Evolutionary conservation across 2,113 vertebrate species (phyloP).

Genomic region (Gavialis gangeticus): DNA sequence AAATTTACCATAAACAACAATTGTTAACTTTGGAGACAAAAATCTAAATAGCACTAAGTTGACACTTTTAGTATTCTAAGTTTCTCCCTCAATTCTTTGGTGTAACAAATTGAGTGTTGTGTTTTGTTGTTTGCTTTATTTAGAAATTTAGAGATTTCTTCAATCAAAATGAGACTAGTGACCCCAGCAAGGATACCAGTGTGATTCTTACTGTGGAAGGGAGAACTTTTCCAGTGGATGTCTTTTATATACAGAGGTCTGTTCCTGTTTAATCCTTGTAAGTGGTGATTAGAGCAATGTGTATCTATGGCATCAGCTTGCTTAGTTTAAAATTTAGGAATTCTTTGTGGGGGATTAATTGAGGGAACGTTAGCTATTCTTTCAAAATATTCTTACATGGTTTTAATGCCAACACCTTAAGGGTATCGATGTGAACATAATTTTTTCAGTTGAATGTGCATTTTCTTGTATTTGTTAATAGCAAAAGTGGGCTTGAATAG

Average conservation of each 20-base stretch:
- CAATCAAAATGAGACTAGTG: conserved; percentile 92
- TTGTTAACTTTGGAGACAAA: not conserved
- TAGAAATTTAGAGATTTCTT: conserved; percentile 99
- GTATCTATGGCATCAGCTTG: not conserved
- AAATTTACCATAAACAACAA: not conserved
- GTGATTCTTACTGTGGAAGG: conserved; percentile 96
- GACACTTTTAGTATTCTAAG: not conserved
- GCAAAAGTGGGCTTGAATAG: conserved; percentile 4
- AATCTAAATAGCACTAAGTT: not conserved
- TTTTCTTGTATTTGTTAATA: conserved; percentile 17
- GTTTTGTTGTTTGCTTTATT: conserved; percentile 17
- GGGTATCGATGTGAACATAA: not conserved
- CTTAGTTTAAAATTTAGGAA: not conserved
- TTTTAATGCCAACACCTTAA: not conserved
- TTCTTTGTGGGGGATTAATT: not conserved
- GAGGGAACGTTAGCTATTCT: not conserved
- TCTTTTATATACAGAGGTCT: conserved; percentile 97
- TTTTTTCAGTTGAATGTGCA: conserved; percentile 1
- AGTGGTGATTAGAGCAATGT: not conserved
- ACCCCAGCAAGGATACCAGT: conserved; percentile 93
- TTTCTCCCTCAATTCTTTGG: not conserved
- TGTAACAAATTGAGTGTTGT: not conserved
- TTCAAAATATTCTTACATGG: not conserved
- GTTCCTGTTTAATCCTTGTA: conserved; percentile 45
- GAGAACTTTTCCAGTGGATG: conserved; percentile 93